Conservation (phyloP, 2,797 vertebrate species). For the Meriones psammophilus region DNA sequence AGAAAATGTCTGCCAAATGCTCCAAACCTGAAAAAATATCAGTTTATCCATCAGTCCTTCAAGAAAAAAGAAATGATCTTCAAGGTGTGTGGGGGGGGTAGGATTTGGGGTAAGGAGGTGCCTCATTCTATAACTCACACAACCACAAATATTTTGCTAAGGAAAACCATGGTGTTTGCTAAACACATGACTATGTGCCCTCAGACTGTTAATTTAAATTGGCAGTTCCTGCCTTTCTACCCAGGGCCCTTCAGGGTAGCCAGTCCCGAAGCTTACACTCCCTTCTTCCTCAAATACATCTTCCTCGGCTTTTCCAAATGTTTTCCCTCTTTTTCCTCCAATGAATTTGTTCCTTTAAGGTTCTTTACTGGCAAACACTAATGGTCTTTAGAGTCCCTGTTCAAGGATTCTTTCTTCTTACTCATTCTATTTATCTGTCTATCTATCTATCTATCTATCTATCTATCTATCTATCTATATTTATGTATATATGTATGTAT, state of each 20-base stretch:
- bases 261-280: fast-evolving
- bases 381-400: not conserved
- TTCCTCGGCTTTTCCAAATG: not conserved
- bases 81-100: not conserved
- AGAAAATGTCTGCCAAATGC: conserved; percentile 22
- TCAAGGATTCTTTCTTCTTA: not conserved
- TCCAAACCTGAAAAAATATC: not conserved
- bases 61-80: conserved; percentile 7
- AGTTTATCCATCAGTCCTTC: not conserved
- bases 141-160: not conserved
- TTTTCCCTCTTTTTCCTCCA: not conserved
- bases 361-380: not conserved
- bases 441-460: not conserved
- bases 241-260: not conserved
- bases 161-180: not conserved
- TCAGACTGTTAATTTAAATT: not conserved
- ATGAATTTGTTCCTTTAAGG: not conserved
- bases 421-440: not conserved
- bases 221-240: not conserved
- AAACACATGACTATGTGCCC: not conserved
- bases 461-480: not conserved
- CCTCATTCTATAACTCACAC: not conserved
- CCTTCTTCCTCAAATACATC: not conserved
- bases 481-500: not conserved
- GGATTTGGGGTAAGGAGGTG: too few species aligned